phyloP scores from a whole-genome alignment of 2,113 vertebrate species.

The Epinephelus moara region DNA sequence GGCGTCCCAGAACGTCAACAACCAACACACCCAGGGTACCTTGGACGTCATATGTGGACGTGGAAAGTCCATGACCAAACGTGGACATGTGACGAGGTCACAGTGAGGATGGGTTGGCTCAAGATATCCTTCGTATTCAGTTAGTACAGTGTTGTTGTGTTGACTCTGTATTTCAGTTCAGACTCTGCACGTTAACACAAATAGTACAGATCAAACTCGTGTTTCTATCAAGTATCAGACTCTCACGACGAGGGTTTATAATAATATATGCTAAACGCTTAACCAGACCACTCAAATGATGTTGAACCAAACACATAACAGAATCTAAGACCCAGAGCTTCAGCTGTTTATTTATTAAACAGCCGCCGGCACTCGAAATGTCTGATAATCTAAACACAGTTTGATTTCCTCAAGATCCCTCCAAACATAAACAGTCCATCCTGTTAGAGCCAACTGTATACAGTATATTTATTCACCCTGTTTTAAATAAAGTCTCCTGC shows the following conservation, averaged over 20 bases:
- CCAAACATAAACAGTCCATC: slow-evolving; percentile 36
- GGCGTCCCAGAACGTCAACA: too few species aligned
- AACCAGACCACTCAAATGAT: slow-evolving; percentile 47
- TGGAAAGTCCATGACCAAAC: too few species aligned
- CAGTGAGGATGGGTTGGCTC: not conserved
- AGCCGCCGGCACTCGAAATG: slow-evolving; percentile 43
- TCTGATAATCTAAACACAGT: slow-evolving; percentile 67
- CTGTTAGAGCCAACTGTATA: slow-evolving; percentile 39
- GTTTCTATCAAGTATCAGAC: slow-evolving; percentile 35
- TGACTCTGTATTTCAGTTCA: not conserved
- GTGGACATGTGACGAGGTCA: too few species aligned
- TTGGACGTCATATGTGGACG: too few species aligned
- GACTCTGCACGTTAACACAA: slow-evolving; percentile 16
- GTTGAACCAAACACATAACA: slow-evolving; percentile 56
- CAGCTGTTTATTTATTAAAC: slow-evolving; percentile 66
- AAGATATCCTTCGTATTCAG: not conserved
- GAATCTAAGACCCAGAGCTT: slow-evolving; percentile 34
- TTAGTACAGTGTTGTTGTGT: not conserved
- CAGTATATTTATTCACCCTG: slow-evolving; percentile 40
- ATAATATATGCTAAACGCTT: slow-evolving; percentile 47
- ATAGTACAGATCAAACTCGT: not conserved
- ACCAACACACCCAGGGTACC: too few species aligned
- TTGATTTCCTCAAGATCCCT: slow-evolving; percentile 51
- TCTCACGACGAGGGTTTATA: slow-evolving; percentile 41
- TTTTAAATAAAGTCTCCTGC: slow-evolving; percentile 62